Evolutionary conservation across 1,140 invertebrate genomes (phyloP).

Genomic region (Batillaria attramentaria): DNA sequence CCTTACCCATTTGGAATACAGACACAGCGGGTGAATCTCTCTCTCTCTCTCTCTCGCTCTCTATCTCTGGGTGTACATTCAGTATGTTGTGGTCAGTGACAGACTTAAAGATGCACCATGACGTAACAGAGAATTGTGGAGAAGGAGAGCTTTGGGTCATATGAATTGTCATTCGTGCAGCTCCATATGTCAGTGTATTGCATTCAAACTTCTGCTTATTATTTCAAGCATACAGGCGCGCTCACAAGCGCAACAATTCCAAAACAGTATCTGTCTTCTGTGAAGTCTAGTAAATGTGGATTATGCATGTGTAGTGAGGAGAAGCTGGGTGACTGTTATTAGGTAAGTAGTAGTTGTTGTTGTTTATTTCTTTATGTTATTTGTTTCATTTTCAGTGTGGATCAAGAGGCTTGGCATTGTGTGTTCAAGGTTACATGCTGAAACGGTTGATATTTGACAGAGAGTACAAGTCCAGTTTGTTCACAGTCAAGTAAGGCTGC

Average conservation of each 20-base stretch:
- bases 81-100: not conserved
- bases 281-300: not conserved
- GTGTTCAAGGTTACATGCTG: conserved; percentile 79
- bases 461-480: conserved; percentile 44
- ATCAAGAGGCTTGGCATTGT: conserved; percentile 77
- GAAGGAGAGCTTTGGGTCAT: not conserved
- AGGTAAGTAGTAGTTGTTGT: not conserved
- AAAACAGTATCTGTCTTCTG: too few species aligned
- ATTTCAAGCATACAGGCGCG: too few species aligned
- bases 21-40: conserved; percentile 47
- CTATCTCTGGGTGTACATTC: not conserved
- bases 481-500: conserved; percentile 73
- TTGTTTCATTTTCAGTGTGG: conserved; percentile 72
- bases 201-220: too few species aligned
- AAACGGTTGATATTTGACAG: conserved; percentile 80
- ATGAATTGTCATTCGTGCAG: not conserved
- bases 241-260: too few species aligned
- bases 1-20: conserved; percentile 56
- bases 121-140: not conserved
- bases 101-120: not conserved
- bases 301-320: too few species aligned
- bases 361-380: conserved; percentile 3
- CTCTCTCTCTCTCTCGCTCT: too few species aligned
- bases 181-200: not conserved
- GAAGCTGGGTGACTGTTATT: not conserved